Conservation (phyloP, 2,113 vertebrate genomes). For the Pogonocichla stellata region DNA sequence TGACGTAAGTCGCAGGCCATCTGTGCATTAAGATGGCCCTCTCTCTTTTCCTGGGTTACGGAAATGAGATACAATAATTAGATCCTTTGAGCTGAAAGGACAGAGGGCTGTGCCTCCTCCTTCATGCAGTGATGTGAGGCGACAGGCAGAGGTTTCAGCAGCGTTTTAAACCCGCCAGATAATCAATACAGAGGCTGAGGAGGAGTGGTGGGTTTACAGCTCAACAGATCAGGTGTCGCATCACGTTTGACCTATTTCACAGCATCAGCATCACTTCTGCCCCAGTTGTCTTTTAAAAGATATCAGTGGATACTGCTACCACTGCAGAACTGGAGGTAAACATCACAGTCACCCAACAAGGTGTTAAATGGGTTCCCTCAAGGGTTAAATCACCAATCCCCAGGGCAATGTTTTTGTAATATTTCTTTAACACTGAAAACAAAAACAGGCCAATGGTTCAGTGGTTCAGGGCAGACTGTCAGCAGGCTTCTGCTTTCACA, state of each 20-base stretch:
- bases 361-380: background rate
- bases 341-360: background rate
- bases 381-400: background rate
- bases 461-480: background rate
- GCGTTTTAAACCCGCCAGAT: background rate
- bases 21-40: background rate
- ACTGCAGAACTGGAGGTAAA: background rate
- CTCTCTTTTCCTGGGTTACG: background rate
- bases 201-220: background rate
- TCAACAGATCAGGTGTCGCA: background rate
- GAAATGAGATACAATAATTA: conserved; percentile 11
- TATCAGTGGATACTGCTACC: background rate
- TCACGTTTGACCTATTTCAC: conserved; percentile 56
- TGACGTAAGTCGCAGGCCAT: conserved; percentile 15
- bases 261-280: conserved; percentile 56
- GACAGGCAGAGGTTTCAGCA: background rate
- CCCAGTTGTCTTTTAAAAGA: conserved; percentile 19
- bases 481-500: background rate
- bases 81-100: background rate
- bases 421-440: background rate
- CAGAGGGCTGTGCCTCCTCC: background rate
- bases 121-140: background rate
- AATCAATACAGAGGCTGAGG: background rate
- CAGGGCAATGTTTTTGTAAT: background rate
- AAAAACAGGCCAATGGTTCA: background rate